Base-by-base conservation (phyloP, 2,113 vertebrate species). In the Caloenas nicobarica region DNA sequence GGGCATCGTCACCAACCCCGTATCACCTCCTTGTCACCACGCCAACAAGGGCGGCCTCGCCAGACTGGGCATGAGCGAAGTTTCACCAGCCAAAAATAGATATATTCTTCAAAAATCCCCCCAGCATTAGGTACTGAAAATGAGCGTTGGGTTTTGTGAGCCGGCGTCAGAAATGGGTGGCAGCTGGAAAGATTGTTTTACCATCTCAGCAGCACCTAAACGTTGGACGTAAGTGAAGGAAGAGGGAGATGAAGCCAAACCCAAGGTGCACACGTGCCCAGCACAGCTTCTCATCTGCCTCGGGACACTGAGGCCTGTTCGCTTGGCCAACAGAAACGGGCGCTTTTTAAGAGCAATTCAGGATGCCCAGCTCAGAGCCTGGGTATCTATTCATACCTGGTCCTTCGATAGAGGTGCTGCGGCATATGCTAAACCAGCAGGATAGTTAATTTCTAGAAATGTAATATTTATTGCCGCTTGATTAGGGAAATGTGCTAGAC, bases 151-250 rank as follows among this genome's bases (percentile, higher is more conserved):
- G 58, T 61, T 89, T 82, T 79, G 54, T 57, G 48, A 76, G 88
- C 71, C 84, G 87, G 69, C 26, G 16, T 46, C 62, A 88, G 66
- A 85, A 93, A 77, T 19, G 56, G 44, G 31, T 42, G 58, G 66
- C 88, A 94, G 57, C 85, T 91, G 94, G 54, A 81, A 83, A 54
- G 86, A 77, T n/a, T 86, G 94, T 95, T 73, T 68, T 16, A 81
- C 70, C 36, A 33, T 54, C 51, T 80, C 51, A 70, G n/a, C 81
- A 83, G 46, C 9, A 23, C 46, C 50, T 91, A 21, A 74, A 56
- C 13, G 3, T 48, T 85, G 70, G 57, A 81, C 46, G 46, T 88
- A 65, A 62, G 54, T 3, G 7, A 66, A 53, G 23, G 51, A 77
- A 71, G 65, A 44, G 15, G 70, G 48, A 56, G 38, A 25, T 36